Percentiles rank a stretch among this genome's conserved stretches.
phyloP scores from a whole-genome alignment of 2,113 vertebrate genomes.

The Myotis yumanensis region DNA sequence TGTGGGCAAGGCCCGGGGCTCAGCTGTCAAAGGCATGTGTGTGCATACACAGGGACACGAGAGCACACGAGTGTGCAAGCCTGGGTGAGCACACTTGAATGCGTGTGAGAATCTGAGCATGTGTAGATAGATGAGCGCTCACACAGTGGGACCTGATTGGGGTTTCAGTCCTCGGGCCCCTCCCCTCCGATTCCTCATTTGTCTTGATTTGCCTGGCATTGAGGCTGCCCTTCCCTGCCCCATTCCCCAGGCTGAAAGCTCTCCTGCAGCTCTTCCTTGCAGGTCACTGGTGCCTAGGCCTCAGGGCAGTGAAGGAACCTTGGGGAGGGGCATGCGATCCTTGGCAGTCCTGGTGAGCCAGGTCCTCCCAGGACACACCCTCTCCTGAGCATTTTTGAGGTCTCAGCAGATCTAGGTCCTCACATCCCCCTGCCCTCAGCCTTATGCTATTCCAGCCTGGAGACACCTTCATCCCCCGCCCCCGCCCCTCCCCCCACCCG shows the following conservation, averaged over 20 bases:
- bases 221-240: neutral
- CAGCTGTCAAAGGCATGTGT: neutral
- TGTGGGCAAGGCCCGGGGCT: conserved; percentile 6
- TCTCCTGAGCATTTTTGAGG: conserved; percentile 8
- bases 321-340: neutral
- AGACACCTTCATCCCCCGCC: rapidly evolving
- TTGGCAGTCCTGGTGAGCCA: neutral
- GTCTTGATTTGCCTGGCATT: neutral
- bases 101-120: neutral
- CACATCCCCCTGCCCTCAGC: neutral
- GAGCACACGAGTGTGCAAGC: neutral
- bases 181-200: neutral
- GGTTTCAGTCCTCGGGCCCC: neutral
- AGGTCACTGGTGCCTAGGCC: neutral
- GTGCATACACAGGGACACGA: neutral
- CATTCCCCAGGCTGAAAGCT: neutral
- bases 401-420: neutral
- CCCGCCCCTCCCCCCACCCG: rapidly evolving
- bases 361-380: neutral
- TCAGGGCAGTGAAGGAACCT: conserved; percentile 1
- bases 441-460: neutral
- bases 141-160: neutral
- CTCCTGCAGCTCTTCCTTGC: conserved; percentile 2
- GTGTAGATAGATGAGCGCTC: neutral
- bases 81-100: neutral